phyloP scores from a whole-genome alignment of 1,140 invertebrate species.

The Trachymyrmex septentrionalis region DNA sequence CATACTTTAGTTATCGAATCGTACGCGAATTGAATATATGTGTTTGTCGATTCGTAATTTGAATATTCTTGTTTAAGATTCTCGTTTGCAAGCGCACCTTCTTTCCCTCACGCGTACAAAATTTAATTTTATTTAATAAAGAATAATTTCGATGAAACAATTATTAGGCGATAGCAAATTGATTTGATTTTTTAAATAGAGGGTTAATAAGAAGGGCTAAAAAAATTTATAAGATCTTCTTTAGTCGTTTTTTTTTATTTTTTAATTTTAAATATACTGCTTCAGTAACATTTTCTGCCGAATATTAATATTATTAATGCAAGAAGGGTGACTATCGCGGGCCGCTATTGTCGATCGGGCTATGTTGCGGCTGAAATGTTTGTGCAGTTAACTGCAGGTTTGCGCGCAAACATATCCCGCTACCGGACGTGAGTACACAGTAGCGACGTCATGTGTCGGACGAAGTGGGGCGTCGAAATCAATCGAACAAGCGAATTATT shows the following conservation, averaged over 20 bases:
- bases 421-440: constrained; percentile 41
- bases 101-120: background rate
- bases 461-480: constrained; percentile 51
- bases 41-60: background rate
- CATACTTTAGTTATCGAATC: background rate
- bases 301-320: constrained; percentile 35
- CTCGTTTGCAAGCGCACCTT: background rate
- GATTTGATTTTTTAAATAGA: background rate
- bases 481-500: constrained; percentile 58
- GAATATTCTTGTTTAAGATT: background rate
- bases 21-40: background rate
- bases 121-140: background rate
- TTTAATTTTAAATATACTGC: background rate
- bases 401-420: constrained; percentile 55
- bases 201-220: background rate
- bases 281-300: constrained; percentile 18
- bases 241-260: background rate
- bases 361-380: constrained; percentile 41
- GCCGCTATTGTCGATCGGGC: constrained; percentile 14
- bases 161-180: background rate
- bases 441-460: constrained; percentile 36
- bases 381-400: constrained; percentile 42
- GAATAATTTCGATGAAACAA: constrained; percentile 1
- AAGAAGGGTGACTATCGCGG: background rate
- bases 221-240: background rate